Conservation (phyloP, 2,797 vertebrate genomes). For the Luscinia luscinia region DNA sequence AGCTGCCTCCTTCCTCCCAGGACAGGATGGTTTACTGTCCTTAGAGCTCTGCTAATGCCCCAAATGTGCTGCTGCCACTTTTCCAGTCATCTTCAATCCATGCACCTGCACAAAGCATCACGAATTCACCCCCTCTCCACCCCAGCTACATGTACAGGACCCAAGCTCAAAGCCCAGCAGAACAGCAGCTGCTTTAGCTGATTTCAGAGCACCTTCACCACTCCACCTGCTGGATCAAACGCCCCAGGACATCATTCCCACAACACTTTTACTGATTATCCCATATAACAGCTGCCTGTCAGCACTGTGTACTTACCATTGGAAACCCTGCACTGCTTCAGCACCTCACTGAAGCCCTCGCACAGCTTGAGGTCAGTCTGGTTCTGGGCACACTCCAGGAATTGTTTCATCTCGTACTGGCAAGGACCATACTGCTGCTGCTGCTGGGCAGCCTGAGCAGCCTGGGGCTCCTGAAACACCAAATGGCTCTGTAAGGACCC, state of each 20-base stretch:
- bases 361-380: slow-evolving; percentile 92
- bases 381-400: slow-evolving; percentile 92
- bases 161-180: background rate
- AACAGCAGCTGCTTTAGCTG: background rate
- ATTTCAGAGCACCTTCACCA: background rate
- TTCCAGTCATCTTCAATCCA: background rate
- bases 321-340: slow-evolving; percentile 90
- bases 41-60: background rate
- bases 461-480: slow-evolving; percentile 84
- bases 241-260: background rate
- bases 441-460: slow-evolving; percentile 74
- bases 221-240: background rate
- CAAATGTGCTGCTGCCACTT: background rate
- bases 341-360: slow-evolving; percentile 93
- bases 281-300: background rate
- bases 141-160: accelerated
- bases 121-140: background rate
- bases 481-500: background rate
- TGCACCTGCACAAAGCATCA: background rate
- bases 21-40: no score
- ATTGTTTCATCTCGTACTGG: slow-evolving; percentile 91
- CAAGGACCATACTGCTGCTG: slow-evolving; percentile 82
- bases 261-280: accelerated
- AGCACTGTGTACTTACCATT: slow-evolving; percentile 82
- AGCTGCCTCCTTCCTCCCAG: background rate